These are phyloP conservation scores for Drosophila pectinifera DNA, from an alignment of 1,140 invertebrate species.

Conservation along the genomic window DNA sequence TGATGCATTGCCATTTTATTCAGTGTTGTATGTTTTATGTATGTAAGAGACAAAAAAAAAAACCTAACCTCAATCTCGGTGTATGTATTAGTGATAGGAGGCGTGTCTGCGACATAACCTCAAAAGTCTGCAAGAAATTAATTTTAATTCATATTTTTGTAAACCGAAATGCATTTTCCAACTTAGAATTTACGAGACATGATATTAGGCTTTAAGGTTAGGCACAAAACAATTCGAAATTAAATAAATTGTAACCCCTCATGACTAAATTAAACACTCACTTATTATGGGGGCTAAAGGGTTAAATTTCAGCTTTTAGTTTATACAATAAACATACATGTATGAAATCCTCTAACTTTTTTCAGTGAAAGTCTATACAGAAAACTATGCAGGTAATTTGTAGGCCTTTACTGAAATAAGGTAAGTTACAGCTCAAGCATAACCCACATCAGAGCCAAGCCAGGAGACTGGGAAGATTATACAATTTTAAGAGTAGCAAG, in stretches of 20 bases:
- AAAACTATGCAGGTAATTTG: no score
- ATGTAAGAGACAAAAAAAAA: background rate
- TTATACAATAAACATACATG: background rate
- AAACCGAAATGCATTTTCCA: conserved; percentile 3
- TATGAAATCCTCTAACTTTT: background rate
- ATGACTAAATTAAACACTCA: background rate
- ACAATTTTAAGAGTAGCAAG: no score
- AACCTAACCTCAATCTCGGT: conserved; percentile 16
- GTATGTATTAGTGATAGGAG: conserved; percentile 1
- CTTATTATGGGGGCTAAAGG: no score
- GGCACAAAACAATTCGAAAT: conserved; percentile 18
- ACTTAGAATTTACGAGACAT: background rate
- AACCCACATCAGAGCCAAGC: no score
- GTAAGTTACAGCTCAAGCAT: no score
- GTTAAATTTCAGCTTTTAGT: background rate
- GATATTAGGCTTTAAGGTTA: conserved; percentile 19
- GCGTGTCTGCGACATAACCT: conserved; percentile 31
- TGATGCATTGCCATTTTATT: background rate
- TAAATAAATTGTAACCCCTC: conserved; percentile 31
- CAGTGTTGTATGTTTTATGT: conserved; percentile 12
- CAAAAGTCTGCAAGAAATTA: background rate
- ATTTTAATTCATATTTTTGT: conserved; percentile 2
- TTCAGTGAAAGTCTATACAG: background rate
- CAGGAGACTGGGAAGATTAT: no score
- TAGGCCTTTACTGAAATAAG: no score